These are phyloP conservation scores for Margaritifera margaritifera DNA, from an alignment of 2,888 invertebrate species.

Conservation along the genomic window DNA sequence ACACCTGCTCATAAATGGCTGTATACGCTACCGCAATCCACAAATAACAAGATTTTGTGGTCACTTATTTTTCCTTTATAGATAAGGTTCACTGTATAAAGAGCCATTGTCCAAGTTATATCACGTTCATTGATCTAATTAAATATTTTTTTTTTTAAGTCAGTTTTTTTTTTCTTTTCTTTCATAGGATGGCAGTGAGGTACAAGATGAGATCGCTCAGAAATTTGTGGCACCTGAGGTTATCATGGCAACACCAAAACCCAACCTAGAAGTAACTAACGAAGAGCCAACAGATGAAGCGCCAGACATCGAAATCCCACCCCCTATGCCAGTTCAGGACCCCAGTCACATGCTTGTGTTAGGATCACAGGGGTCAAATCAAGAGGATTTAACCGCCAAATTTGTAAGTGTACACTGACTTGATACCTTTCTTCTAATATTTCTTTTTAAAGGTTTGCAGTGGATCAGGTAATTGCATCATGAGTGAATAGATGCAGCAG, in stretches of 20 bases:
- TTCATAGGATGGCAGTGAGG: conserved; percentile 28
- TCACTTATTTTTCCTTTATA: too few relatives aligned
- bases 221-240: conserved; percentile 20
- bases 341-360: conserved; percentile 39
- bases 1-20: too few relatives aligned
- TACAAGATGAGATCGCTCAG: conserved; percentile 28
- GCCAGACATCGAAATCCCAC: conserved; percentile 86
- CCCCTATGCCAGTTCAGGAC: conserved; percentile 85
- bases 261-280: conserved; percentile 12
- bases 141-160: background rate
- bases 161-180: conserved; percentile 6
- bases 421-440: background rate
- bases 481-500: too few relatives aligned
- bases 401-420: conserved; percentile 29
- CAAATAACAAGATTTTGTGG: too few relatives aligned
- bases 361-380: conserved; percentile 16
- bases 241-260: too few relatives aligned
- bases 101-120: too few relatives aligned
- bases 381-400: conserved; percentile 36
- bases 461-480: too few relatives aligned
- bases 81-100: too few relatives aligned
- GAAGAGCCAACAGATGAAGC: conserved; percentile 59
- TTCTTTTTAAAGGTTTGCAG: too few relatives aligned
- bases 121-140: too few relatives aligned
- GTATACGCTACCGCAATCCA: too few relatives aligned